These are phyloP conservation scores for Pleuronectes platessa DNA, from an alignment of 2,113 vertebrate species.

Conservation along the genomic window DNA sequence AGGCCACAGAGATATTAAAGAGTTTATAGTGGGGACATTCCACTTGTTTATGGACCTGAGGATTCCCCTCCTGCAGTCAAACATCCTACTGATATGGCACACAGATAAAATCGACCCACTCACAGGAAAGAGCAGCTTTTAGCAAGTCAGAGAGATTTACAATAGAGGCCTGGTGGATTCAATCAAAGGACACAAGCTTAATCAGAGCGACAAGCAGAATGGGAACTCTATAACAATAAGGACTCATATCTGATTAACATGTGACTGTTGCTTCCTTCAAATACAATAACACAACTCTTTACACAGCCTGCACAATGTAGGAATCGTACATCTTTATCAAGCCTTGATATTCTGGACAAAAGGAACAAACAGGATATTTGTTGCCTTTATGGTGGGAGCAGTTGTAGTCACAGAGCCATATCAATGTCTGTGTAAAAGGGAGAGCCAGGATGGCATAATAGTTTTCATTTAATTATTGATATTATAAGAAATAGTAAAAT, in stretches of 20 bases:
- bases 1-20: background rate
- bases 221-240: background rate
- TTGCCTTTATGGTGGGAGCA: too few relatives aligned
- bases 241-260: background rate
- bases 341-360: too few relatives aligned
- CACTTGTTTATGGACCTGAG: constrained; percentile 1
- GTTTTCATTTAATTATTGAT: too few relatives aligned
- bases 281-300: background rate
- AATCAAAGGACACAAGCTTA: background rate
- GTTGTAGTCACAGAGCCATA: too few relatives aligned
- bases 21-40: background rate
- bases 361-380: too few relatives aligned
- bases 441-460: too few relatives aligned
- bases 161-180: background rate
- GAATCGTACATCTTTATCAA: too few relatives aligned
- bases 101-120: background rate
- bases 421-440: too few relatives aligned
- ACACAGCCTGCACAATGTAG: too few relatives aligned
- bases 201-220: background rate
- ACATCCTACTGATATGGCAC: background rate
- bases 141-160: background rate
- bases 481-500: too few relatives aligned
- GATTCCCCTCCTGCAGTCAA: background rate
- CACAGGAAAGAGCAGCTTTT: background rate
- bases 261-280: background rate